Conservation (phyloP, 2,888 invertebrate genomes). For the Morinoia aosen region DNA sequence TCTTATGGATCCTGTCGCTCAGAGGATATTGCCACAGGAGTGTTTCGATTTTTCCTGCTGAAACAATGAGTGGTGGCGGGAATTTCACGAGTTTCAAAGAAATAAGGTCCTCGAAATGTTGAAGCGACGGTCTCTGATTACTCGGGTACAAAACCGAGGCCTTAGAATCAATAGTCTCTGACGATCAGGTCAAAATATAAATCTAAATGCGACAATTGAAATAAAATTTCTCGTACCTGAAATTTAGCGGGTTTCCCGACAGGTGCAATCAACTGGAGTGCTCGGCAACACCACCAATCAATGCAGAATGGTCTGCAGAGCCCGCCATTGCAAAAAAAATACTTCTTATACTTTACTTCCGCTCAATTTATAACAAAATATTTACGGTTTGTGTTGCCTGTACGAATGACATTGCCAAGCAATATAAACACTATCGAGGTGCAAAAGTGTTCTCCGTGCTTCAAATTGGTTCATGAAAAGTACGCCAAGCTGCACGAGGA, state of each 20-base stretch:
- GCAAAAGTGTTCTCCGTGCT: neutral
- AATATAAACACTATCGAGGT: neutral
- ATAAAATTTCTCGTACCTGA: neutral
- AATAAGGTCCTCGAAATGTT: neutral
- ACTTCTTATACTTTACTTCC: neutral
- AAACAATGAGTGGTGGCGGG: neutral
- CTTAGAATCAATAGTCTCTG: neutral
- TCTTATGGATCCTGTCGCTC: too few relatives aligned
- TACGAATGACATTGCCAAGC: neutral
- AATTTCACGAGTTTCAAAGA: neutral
- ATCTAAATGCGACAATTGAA: neutral
- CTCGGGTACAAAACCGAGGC: neutral
- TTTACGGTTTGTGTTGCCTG: neutral
- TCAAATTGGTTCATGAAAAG: neutral
- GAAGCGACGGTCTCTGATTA: neutral
- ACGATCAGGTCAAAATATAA: neutral
- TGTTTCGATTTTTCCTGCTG: too few relatives aligned
- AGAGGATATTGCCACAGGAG: too few relatives aligned
- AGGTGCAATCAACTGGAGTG: neutral
- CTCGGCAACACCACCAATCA: neutral
- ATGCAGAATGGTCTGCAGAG: neutral
- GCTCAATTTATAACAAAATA: neutral
- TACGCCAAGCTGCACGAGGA: neutral
- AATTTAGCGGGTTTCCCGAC: neutral
- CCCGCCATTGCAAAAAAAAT: neutral